Evolutionary conservation across 2,888 invertebrate species (phyloP).

Genomic region (Ctenicera cuprea): DNA sequence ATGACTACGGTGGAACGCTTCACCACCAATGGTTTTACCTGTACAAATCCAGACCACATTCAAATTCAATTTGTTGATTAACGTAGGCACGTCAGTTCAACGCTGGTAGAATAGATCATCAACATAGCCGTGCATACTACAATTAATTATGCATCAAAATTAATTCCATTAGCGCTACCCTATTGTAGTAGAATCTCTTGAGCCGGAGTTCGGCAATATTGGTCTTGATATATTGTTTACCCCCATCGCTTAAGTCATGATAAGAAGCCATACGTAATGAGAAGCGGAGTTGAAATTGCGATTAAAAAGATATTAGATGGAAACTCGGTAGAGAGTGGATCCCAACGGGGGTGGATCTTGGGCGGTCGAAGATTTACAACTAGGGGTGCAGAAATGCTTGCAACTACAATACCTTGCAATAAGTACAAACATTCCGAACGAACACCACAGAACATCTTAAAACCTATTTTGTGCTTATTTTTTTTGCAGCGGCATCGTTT

Average conservation of each 20-base stretch:
- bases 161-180: conserved; percentile 64
- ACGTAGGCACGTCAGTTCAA: conserved; percentile 63
- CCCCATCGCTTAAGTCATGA: conserved; percentile 38
- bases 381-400: conserved; percentile 25
- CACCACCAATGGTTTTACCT: conserved; percentile 58
- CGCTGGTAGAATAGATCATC: conserved; percentile 65
- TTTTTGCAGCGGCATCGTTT: conserved; percentile 36
- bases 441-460: conserved; percentile 27
- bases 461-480: conserved; percentile 37
- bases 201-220: conserved; percentile 44
- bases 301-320: conserved; percentile 55
- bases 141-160: conserved; percentile 65
- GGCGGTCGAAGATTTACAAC: conserved; percentile 33
- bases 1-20: conserved; percentile 46
- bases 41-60: conserved; percentile 60
- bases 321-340: conserved; percentile 26
- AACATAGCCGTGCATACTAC: conserved; percentile 53
- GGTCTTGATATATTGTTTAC: conserved; percentile 49
- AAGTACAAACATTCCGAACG: conserved; percentile 26
- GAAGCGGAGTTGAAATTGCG: conserved; percentile 49
- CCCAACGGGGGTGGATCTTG: conserved; percentile 26
- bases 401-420: conserved; percentile 31
- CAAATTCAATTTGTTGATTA: conserved; percentile 67
- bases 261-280: conserved; percentile 44
- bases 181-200: conserved; percentile 61